A percentile compares a stretch with the other conserved stretches of the same genome.
phyloP scores from a whole-genome alignment of 2,888 invertebrate genomes.

The Limnephilus marmoratus region DNA sequence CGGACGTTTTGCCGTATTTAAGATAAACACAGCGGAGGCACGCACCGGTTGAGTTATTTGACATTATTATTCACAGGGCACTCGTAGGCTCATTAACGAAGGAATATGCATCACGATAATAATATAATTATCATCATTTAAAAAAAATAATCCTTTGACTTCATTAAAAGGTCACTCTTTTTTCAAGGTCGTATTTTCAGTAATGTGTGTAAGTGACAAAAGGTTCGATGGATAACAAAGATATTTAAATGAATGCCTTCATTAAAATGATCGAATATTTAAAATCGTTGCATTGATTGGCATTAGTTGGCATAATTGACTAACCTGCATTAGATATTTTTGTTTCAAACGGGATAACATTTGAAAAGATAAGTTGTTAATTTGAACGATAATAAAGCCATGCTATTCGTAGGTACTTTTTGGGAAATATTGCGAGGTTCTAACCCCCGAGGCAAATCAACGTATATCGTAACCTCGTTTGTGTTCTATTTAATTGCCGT shows the following conservation, averaged over 20 bases:
- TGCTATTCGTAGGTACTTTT: not conserved
- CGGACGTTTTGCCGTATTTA: slow-evolving; percentile 3
- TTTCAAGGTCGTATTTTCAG: not conserved
- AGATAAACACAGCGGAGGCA: not conserved
- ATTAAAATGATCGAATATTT: not conserved
- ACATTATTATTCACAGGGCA: slow-evolving; percentile 6
- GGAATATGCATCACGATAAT: not conserved
- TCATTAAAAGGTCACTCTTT: not conserved
- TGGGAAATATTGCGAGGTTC: not conserved
- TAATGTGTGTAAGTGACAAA: not conserved
- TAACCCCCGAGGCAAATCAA: not conserved
- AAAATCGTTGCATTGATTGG: not conserved
- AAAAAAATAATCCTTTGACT: not conserved
- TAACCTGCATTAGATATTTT: not conserved
- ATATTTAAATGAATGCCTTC: not conserved
- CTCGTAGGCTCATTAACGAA: not conserved
- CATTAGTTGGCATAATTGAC: not conserved
- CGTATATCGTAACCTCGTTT: not conserved
- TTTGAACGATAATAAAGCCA: not conserved
- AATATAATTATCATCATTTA: not conserved
- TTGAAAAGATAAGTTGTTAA: not conserved
- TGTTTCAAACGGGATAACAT: not conserved
- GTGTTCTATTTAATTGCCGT: not conserved
- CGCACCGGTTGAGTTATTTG: not conserved
- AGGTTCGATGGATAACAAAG: too few species aligned